phyloP scores from a whole-genome alignment of 2,888 invertebrate genomes.

The Tipula vernalis region DNA sequence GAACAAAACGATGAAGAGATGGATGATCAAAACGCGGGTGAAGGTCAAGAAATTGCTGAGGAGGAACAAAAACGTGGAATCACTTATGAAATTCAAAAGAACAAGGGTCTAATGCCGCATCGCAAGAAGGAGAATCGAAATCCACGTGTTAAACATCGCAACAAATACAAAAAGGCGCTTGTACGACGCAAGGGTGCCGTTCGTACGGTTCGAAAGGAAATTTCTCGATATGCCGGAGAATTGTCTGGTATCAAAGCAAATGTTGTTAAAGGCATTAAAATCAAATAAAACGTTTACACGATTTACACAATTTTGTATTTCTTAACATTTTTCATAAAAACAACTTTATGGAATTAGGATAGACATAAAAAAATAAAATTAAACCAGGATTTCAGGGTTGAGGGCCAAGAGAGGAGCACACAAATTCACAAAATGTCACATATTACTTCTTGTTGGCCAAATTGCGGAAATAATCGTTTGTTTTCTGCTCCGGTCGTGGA shows the following conservation, averaged over 20 bases:
- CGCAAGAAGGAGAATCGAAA: slow-evolving; percentile 87
- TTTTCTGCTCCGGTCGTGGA: slow-evolving; percentile 15
- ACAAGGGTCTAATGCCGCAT: slow-evolving; percentile 84
- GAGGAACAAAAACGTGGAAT: slow-evolving; percentile 56
- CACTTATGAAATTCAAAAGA: slow-evolving; percentile 89
- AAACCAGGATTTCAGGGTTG: background rate
- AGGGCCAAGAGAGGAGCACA: background rate
- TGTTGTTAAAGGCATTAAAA: slow-evolving; percentile 79
- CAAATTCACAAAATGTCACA: background rate
- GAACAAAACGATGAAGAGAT: slow-evolving; percentile 38
- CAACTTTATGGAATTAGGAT: background rate
- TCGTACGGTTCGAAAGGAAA: slow-evolving; percentile 69
- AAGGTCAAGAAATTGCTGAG: slow-evolving; percentile 30
- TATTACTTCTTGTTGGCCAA: slow-evolving; percentile 15
- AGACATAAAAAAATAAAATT: background rate
- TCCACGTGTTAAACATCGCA: slow-evolving; percentile 88
- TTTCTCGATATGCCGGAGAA: slow-evolving; percentile 79
- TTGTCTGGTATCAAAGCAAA: slow-evolving; percentile 84
- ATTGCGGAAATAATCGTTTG: slow-evolving; percentile 33
- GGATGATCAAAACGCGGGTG: slow-evolving; percentile 34
- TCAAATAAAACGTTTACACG: slow-evolving; percentile 43
- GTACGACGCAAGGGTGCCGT: slow-evolving; percentile 90
- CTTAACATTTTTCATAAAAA: background rate
- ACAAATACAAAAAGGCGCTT: slow-evolving; percentile 83
- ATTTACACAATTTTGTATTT: background rate